Evolutionary conservation across 2,797 vertebrate species (phyloP).

Genomic region (Gallinago solitaria): DNA sequence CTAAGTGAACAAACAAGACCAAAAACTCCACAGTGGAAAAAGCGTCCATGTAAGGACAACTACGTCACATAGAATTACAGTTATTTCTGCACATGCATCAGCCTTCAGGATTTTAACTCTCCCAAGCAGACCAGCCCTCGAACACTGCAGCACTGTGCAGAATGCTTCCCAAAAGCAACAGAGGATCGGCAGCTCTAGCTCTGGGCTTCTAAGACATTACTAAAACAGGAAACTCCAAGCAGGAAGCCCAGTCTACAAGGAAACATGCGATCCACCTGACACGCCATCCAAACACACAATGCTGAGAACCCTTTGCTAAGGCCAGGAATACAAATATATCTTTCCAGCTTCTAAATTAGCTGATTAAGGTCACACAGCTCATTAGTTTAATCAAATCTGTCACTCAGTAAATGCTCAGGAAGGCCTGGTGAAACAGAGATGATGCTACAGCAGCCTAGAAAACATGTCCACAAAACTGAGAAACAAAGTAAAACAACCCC

Average conservation of each 20-base stretch:
- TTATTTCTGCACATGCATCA: background rate
- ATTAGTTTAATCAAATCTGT: constrained; percentile 18
- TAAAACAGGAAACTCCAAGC: background rate
- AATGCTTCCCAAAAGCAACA: background rate
- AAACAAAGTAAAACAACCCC: background rate
- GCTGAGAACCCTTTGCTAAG: background rate
- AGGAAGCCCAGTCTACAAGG: background rate
- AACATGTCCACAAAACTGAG: fast-evolving
- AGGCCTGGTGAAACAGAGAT: background rate
- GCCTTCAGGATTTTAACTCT: background rate
- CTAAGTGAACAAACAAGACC: background rate
- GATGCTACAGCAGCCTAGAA: background rate
- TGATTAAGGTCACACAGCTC: background rate
- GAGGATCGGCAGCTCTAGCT: background rate
- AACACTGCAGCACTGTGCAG: background rate
- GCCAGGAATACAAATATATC: background rate
- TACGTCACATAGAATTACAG: background rate
- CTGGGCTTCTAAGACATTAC: background rate
- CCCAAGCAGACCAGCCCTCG: background rate
- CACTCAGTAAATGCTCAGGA: background rate
- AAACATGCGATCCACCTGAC: background rate
- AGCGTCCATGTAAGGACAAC: background rate
- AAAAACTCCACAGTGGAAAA: background rate
- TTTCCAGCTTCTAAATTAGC: background rate
- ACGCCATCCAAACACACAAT: background rate